Percentiles rank a stretch among this genome's conserved stretches.
Conservation (phyloP, 2,888 invertebrate genomes). For the Cactoblastis cactorum region DNA sequence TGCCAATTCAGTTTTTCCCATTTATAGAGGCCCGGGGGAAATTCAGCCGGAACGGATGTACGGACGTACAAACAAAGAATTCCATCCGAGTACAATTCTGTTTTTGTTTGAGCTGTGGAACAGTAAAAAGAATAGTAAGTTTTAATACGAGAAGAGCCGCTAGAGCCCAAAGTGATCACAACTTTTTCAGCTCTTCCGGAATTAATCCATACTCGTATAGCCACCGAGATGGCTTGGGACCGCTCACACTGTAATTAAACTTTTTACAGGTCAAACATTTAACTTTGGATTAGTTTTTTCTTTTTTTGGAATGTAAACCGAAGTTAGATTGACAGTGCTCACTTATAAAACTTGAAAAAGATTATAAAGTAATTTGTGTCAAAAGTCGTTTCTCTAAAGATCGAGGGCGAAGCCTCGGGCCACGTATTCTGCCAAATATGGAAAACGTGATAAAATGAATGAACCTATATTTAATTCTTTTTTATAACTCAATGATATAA, state of each 20-base stretch:
- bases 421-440: no score
- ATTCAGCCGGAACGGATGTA: slow-evolving; percentile 5
- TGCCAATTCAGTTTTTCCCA: slow-evolving; percentile 10
- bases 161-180: background rate
- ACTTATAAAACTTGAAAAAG: no score
- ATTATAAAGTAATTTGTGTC: no score
- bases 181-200: background rate
- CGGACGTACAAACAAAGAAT: slow-evolving; percentile 8
- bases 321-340: no score
- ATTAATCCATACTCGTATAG: background rate
- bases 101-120: background rate
- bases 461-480: no score
- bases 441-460: no score
- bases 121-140: background rate
- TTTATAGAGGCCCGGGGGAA: slow-evolving; percentile 8
- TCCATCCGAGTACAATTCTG: background rate
- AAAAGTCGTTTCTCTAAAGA: no score
- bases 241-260: background rate
- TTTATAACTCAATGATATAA: no score
- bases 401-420: no score
- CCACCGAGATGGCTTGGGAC: background rate
- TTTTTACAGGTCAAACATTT: background rate
- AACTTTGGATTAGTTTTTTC: background rate
- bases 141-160: background rate
- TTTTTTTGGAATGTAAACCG: no score